A percentile compares a stretch with the other conserved stretches of the same genome.
Conservation (phyloP, 2,888 invertebrate genomes). For the Formica aserva region DNA sequence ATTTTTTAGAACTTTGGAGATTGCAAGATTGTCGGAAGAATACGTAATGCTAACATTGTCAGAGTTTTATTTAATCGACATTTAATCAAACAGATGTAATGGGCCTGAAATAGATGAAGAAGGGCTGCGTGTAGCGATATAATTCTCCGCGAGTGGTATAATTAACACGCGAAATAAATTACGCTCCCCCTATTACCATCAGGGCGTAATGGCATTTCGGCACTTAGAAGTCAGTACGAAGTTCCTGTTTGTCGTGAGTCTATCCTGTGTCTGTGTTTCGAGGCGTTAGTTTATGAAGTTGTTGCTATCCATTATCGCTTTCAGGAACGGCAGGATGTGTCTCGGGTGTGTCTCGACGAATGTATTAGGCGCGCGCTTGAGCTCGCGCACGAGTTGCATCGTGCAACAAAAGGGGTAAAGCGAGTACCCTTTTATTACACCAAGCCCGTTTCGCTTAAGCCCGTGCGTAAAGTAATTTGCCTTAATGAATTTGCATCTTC, state of each 20-base stretch:
- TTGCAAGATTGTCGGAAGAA: background rate
- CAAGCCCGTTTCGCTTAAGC: conserved; percentile 68
- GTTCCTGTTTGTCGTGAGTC: conserved; percentile 9
- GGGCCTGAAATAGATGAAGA: background rate
- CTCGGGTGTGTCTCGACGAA: conserved; percentile 67
- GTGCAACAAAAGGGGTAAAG: conserved; percentile 73
- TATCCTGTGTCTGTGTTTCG: conserved; percentile 23
- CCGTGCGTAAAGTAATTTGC: conserved; percentile 72
- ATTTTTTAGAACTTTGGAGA: background rate
- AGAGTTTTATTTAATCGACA: background rate
- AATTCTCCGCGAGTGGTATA: background rate
- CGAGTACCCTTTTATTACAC: conserved; percentile 75
- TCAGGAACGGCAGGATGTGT: conserved; percentile 54
- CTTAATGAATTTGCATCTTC: conserved; percentile 73
- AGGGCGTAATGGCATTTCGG: background rate
- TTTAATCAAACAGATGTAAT: background rate
- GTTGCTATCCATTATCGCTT: conserved; percentile 81
- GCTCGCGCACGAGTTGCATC: conserved; percentile 69
- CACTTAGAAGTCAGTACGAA: conserved; percentile 11
- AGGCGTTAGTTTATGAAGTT: conserved; percentile 79
- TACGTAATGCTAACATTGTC: no score
- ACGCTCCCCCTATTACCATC: background rate
- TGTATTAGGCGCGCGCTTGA: conserved; percentile 74
- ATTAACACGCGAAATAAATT: conserved; percentile 12
- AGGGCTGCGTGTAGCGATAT: background rate